Evolutionary conservation across 2,797 vertebrate genomes (phyloP).

Genomic region (Chromobotia macracanthus): DNA sequence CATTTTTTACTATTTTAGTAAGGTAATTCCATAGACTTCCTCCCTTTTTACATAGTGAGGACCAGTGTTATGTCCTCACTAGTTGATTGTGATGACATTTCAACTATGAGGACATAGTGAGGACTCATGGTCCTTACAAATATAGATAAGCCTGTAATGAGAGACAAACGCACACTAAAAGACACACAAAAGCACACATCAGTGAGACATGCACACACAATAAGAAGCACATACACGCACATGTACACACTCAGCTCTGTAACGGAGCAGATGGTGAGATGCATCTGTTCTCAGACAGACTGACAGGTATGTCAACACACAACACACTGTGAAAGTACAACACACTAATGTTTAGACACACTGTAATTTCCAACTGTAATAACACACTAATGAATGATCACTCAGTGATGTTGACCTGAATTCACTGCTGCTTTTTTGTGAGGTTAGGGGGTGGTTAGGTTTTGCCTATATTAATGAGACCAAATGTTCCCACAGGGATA

Average conservation of each 20-base stretch:
- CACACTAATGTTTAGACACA: conserved; percentile 17
- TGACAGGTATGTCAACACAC: conserved; percentile 69
- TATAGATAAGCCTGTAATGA: no score
- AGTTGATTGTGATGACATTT: no score
- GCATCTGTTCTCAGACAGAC: conserved; percentile 68
- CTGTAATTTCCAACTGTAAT: not conserved
- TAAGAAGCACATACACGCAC: conserved; percentile 29
- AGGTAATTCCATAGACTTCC: no score
- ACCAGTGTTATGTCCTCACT: no score
- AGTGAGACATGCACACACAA: conserved; percentile 5
- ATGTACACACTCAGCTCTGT: conserved; percentile 52
- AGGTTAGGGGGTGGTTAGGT: not conserved
- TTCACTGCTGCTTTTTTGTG: conserved; percentile 3
- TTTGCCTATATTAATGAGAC: not conserved
- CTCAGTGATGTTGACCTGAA: conserved; percentile 14
- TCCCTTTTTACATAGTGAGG: no score
- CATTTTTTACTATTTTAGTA: no score
- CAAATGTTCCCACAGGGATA: not conserved
- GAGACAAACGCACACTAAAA: no score
- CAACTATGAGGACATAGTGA: no score
- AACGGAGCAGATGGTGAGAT: conserved; percentile 77
- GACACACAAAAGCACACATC: not conserved
- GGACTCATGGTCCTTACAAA: no score
- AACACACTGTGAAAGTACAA: conserved; percentile 54
- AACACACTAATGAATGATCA: conserved; percentile 2